Evolutionary conservation across 2,888 invertebrate species (phyloP).

Genomic region (Brachycybe producta): DNA sequence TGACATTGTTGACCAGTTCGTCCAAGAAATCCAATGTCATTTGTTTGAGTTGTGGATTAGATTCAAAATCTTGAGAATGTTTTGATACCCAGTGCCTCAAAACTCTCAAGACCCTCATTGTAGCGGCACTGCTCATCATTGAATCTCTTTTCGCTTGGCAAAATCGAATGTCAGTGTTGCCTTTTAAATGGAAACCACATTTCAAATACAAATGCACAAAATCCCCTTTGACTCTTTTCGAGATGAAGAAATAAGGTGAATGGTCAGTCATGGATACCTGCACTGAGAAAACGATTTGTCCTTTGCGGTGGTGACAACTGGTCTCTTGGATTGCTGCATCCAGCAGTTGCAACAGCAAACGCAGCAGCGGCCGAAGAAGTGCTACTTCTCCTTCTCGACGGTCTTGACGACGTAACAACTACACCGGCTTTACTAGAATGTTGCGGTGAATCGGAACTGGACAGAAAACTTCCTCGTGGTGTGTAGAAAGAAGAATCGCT

Average conservation of each 20-base stretch:
- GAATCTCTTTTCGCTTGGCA: slow-evolving; percentile 40
- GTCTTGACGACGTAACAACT: slow-evolving; percentile 76
- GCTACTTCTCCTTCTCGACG: slow-evolving; percentile 75
- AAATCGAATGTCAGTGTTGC: slow-evolving; percentile 12
- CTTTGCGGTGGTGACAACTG: slow-evolving; percentile 29
- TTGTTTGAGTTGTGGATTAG: slow-evolving; percentile 55
- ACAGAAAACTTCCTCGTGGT: slow-evolving; percentile 47
- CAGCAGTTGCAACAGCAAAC: slow-evolving; percentile 82
- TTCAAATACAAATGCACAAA: background rate
- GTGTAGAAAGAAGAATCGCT: slow-evolving; percentile 30
- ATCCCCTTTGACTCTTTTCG: background rate
- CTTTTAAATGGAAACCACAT: slow-evolving; percentile 1
- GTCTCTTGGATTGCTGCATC: slow-evolving; percentile 67
- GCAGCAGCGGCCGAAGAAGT: slow-evolving; percentile 77
- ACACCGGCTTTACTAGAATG: slow-evolving; percentile 67
- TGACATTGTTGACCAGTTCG: slow-evolving; percentile 66
- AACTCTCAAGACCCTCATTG: slow-evolving; percentile 81
- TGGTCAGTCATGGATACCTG: slow-evolving; percentile 18
- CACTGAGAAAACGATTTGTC: slow-evolving; percentile 16
- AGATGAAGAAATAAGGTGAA: slow-evolving; percentile 15
- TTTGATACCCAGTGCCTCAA: slow-evolving; percentile 84
- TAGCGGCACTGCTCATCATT: slow-evolving; percentile 81
- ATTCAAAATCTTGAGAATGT: slow-evolving; percentile 77
- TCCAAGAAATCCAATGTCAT: slow-evolving; percentile 74
- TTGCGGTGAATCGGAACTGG: slow-evolving; percentile 42